Conservation (phyloP, 2,888 invertebrate genomes). For the Drosophila mettleri region DNA sequence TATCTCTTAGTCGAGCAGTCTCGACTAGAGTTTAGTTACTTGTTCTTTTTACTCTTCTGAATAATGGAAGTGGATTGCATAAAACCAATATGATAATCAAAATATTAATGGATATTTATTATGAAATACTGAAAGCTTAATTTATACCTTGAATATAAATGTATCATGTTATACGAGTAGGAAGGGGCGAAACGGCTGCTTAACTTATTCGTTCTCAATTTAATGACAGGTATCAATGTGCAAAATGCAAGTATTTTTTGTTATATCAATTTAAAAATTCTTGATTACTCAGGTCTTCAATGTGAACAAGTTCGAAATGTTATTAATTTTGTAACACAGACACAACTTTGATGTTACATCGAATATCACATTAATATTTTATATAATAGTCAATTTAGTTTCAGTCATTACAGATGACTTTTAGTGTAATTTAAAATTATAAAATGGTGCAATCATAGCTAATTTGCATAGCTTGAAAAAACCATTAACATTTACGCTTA, state of each 20-base stretch:
- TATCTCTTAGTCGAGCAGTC: too few species aligned
- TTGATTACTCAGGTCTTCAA: too few species aligned
- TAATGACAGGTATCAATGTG: too few species aligned
- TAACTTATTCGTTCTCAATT: too few species aligned
- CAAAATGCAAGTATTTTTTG: too few species aligned
- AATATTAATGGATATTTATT: constrained; percentile 8
- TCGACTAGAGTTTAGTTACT: too few species aligned
- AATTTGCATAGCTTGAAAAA: constrained; percentile 11
- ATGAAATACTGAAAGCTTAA: constrained; percentile 5
- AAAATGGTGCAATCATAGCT: constrained; percentile 2
- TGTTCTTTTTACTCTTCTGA: neutral
- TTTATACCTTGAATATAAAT: neutral
- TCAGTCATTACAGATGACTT: neutral
- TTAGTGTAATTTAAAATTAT: neutral
- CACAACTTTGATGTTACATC: neutral
- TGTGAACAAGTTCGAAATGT: neutral
- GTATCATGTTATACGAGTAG: neutral
- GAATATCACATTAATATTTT: neutral
- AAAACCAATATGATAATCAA: neutral
- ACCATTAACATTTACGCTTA: constrained; percentile 14
- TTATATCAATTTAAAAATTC: too few species aligned
- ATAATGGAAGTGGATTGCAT: constrained; percentile 8
- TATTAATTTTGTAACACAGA: neutral
- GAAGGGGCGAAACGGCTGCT: neutral
- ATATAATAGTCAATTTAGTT: neutral